These are phyloP conservation scores for Cryptocheilus praepositus DNA, from an alignment of 2,888 invertebrate species.

Conservation along the genomic window DNA sequence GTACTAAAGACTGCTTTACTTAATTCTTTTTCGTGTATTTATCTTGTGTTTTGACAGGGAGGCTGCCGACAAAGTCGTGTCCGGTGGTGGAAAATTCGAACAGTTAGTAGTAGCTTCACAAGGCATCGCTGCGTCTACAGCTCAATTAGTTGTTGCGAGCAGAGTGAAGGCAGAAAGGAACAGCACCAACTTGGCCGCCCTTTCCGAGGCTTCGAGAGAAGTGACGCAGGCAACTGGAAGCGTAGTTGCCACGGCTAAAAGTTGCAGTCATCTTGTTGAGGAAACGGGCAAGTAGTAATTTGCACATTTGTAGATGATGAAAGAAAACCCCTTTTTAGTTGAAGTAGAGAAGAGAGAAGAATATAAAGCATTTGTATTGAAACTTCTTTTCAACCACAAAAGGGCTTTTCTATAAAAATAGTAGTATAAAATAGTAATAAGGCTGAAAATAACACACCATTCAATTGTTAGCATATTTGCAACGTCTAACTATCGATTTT, in stretches of 20 bases:
- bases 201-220: constrained; percentile 89
- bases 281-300: constrained; percentile 80
- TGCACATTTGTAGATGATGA: too few species aligned
- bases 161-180: constrained; percentile 94
- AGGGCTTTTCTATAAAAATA: too few species aligned
- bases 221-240: constrained; percentile 94
- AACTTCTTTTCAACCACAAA: too few species aligned
- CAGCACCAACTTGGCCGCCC: constrained; percentile 85
- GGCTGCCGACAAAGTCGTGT: constrained; percentile 94
- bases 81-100: constrained; percentile 90
- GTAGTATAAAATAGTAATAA: too few species aligned
- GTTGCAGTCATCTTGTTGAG: constrained; percentile 89
- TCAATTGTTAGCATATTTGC: too few species aligned
- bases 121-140: constrained; percentile 96
- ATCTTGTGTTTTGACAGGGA: constrained; percentile 77
- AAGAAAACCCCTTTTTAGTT: too few species aligned
- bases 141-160: constrained; percentile 97
- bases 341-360: too few species aligned
- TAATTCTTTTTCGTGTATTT: constrained; percentile 1
- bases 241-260: constrained; percentile 95
- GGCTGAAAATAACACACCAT: too few species aligned
- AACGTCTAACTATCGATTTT: too few species aligned
- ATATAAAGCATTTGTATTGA: too few species aligned
- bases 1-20: too few species aligned
- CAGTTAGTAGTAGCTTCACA: constrained; percentile 97